A percentile compares a stretch with the other conserved stretches of the same genome.
Conservation (phyloP, 2,113 vertebrate genomes). For the Paraplagusia blochii region DNA sequence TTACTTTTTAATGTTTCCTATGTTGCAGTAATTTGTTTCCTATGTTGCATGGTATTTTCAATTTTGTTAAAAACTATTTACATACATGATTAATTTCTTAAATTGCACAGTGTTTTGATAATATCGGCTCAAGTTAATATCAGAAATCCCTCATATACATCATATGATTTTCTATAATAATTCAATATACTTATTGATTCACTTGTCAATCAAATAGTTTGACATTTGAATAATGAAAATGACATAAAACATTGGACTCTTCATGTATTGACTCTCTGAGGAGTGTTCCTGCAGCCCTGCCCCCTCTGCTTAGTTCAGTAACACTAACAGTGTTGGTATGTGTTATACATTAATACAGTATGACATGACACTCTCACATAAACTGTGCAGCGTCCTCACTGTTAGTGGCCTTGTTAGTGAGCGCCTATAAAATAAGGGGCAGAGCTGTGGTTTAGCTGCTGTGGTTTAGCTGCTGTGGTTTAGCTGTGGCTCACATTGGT, state of each 20-base stretch:
- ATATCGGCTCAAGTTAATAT: too few relatives aligned
- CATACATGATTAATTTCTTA: too few relatives aligned
- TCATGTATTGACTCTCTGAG: conserved; percentile 2
- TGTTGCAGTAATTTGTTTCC: too few relatives aligned
- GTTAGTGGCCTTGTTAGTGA: conserved; percentile 22
- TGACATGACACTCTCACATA: not conserved
- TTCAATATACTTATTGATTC: too few relatives aligned
- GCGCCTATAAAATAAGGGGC: conserved; percentile 25
- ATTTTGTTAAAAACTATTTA: too few relatives aligned
- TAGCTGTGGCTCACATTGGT: conserved; percentile 38
- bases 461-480: conserved; percentile 36
- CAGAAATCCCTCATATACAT: too few relatives aligned
- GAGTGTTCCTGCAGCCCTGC: conserved; percentile 1
- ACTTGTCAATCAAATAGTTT: not conserved
- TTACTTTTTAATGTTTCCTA: too few relatives aligned
- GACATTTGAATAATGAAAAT: not conserved
- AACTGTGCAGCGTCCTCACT: not conserved
- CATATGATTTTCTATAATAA: too few relatives aligned
- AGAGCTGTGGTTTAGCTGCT: conserved; percentile 37
- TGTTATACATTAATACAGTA: not conserved
- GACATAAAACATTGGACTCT: too few relatives aligned
- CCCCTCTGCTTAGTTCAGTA: too few relatives aligned
- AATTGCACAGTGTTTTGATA: too few relatives aligned
- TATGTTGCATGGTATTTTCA: too few relatives aligned
- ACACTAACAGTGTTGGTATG: not conserved